Percentiles rank a stretch among this genome's conserved stretches.
Evolutionary conservation across 2,113 vertebrate genomes (phyloP).

Genomic region (Leptosomus discolor): DNA sequence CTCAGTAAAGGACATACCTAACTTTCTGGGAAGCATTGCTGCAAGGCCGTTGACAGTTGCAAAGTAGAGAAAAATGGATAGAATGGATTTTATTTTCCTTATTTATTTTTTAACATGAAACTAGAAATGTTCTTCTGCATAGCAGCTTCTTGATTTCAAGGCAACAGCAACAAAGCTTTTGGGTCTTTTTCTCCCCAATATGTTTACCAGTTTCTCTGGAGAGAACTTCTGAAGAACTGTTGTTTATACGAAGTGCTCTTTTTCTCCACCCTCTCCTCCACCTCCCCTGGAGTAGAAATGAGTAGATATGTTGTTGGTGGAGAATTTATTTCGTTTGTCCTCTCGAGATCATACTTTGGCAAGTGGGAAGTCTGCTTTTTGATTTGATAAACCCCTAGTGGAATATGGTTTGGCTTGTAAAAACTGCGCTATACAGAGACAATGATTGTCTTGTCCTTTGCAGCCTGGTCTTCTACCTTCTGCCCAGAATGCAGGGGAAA

Average conservation of each 20-base stretch:
- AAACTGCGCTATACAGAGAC: background rate
- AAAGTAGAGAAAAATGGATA: background rate
- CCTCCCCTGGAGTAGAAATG: background rate
- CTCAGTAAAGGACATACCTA: background rate
- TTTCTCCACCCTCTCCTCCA: background rate
- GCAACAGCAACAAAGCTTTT: background rate
- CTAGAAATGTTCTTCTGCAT: background rate
- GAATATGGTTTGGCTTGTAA: constrained; percentile 39
- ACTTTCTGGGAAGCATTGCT: background rate
- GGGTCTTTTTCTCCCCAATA: background rate
- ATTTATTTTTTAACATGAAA: background rate
- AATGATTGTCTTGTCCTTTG: constrained; percentile 19
- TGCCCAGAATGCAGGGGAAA: background rate
- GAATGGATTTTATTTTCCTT: background rate
- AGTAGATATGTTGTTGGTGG: constrained; percentile 34
- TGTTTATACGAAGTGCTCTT: constrained; percentile 9
- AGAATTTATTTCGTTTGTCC: constrained; percentile 24
- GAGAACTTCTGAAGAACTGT: background rate
- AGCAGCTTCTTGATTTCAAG: background rate
- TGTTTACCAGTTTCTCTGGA: background rate
- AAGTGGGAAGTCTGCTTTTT: constrained; percentile 12
- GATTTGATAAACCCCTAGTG: constrained; percentile 23
- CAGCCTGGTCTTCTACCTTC: background rate
- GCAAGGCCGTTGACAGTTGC: background rate
- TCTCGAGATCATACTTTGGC: constrained; percentile 39